Conservation (phyloP, 1,140 invertebrate species). For the Globodera ellingtonae region DNA sequence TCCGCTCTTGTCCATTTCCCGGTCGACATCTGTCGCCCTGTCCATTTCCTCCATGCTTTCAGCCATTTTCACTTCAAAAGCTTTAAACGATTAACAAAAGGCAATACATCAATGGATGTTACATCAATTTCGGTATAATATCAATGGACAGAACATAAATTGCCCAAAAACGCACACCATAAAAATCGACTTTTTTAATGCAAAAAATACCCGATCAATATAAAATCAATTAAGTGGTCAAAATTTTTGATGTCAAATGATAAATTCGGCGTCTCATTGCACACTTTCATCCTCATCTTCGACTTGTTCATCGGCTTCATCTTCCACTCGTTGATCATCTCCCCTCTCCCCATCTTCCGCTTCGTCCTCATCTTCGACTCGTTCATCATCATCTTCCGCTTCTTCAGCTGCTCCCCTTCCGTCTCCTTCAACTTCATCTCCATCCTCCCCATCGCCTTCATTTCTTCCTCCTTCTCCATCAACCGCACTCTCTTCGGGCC, state of each 20-base stretch:
- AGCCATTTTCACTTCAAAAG: conserved; percentile 1
- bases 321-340: background rate
- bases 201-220: background rate
- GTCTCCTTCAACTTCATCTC: background rate
- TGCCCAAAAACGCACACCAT: background rate
- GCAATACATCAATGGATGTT: background rate
- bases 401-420: background rate
- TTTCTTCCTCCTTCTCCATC: background rate
- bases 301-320: background rate
- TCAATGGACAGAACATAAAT: background rate
- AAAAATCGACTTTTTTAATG: background rate
- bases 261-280: background rate
- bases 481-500: conserved; percentile 23
- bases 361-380: background rate
- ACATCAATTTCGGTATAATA: background rate
- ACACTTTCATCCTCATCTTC: background rate
- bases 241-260: background rate
- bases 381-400: background rate
- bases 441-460: too few relatives aligned
- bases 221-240: background rate
- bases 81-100: background rate
- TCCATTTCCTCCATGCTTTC: conserved; percentile 11
- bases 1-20: conserved; percentile 9
- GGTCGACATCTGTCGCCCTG: conserved; percentile 11
- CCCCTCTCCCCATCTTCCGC: background rate